These are phyloP conservation scores for Phaetusa simplex DNA, from an alignment of 2,113 vertebrate genomes.

Conservation along the genomic window DNA sequence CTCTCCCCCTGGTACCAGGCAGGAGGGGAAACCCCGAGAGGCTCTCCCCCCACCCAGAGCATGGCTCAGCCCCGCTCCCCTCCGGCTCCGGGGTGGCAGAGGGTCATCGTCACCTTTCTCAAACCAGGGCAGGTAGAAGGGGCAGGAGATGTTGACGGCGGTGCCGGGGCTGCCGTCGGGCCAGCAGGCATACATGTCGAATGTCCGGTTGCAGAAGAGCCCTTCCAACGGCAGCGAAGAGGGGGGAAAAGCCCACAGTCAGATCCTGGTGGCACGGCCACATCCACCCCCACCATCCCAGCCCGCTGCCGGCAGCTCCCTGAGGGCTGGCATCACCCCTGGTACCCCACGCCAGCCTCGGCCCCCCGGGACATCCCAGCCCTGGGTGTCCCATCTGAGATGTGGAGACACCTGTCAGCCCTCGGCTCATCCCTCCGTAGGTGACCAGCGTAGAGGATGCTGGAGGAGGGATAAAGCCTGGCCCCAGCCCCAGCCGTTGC, in stretches of 20 bases:
- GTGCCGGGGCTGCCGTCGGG: constrained; percentile 76
- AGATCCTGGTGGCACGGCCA: accelerated
- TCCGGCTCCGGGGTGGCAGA: neutral
- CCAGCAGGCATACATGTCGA: constrained; percentile 87
- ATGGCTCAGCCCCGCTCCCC: neutral
- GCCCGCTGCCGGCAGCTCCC: neutral
- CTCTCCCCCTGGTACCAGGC: accelerated
- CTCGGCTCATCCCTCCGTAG: accelerated
- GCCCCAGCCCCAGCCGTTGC: accelerated
- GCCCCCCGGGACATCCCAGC: accelerated
- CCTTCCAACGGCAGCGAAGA: neutral
- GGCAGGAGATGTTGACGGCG: constrained; percentile 80
- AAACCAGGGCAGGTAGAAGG: constrained; percentile 85
- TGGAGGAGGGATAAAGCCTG: neutral
- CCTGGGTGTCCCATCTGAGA: neutral
- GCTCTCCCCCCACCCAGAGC: too few species aligned
- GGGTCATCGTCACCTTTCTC: constrained; percentile 77
- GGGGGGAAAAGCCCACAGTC: accelerated
- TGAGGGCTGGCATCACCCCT: neutral
- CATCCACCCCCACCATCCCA: neutral
- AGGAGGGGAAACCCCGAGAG: neutral
- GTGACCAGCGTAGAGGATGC: neutral
- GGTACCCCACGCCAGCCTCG: neutral
- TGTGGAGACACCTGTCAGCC: accelerated
- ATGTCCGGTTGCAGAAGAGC: constrained; percentile 80